Evolutionary conservation across 2,113 vertebrate genomes (phyloP).

Genomic region (Regulus satrapa): DNA sequence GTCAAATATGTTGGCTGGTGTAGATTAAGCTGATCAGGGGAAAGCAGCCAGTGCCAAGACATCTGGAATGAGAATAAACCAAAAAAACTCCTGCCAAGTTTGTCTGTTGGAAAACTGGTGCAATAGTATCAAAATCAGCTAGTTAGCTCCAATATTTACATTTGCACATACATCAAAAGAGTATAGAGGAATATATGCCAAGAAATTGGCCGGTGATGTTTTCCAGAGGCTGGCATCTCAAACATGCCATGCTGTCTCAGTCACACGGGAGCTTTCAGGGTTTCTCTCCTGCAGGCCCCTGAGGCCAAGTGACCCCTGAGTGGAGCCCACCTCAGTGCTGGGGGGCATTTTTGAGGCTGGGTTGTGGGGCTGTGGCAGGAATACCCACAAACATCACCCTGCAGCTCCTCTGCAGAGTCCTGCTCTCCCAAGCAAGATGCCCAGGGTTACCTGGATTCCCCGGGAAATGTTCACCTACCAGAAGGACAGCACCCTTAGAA

Average conservation of each 20-base stretch:
- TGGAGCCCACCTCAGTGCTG: fast-evolving
- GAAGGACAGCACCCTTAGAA: not conserved
- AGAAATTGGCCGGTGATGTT: not conserved
- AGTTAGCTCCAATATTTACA: fast-evolving
- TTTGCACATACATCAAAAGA: not conserved
- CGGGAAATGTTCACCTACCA: not conserved
- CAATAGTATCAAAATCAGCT: not conserved
- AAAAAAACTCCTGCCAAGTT: not conserved
- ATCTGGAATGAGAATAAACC: not conserved
- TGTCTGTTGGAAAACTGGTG: not conserved
- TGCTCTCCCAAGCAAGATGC: not conserved
- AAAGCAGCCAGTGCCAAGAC: not conserved
- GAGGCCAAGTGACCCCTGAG: not conserved
- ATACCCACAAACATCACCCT: not conserved
- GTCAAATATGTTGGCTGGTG: not conserved
- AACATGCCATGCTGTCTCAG: not conserved
- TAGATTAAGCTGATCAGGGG: not conserved
- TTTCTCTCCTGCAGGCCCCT: not conserved
- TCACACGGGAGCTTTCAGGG: not conserved
- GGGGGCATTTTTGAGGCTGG: not conserved
- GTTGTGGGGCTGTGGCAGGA: not conserved
- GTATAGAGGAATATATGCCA: not conserved
- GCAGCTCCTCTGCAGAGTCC: not conserved
- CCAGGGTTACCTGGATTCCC: not conserved
- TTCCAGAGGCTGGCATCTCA: not conserved